Evolutionary conservation across 2,888 invertebrate genomes (phyloP).

Genomic region (Cephus nigrinus): DNA sequence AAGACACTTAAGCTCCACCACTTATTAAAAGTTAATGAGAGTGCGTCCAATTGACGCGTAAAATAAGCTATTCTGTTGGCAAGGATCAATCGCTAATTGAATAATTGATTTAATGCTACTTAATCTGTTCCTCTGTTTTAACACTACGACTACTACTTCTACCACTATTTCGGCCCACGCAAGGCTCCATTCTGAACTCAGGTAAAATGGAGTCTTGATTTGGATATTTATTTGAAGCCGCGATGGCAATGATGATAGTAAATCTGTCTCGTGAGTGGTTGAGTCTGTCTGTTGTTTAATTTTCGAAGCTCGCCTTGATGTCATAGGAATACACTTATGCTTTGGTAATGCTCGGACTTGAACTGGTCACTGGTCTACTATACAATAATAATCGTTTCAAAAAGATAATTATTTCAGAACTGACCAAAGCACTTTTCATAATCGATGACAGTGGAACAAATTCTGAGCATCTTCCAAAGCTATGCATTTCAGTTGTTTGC

Average conservation of each 20-base stretch:
- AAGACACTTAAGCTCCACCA: slow-evolving; percentile 54
- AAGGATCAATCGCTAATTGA: slow-evolving; percentile 27
- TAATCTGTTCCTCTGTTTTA: slow-evolving; percentile 62
- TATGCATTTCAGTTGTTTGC: neutral
- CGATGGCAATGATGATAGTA: slow-evolving; percentile 51
- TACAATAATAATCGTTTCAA: neutral
- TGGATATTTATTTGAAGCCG: slow-evolving; percentile 52
- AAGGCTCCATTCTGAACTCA: slow-evolving; percentile 85
- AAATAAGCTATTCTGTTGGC: slow-evolving; percentile 23
- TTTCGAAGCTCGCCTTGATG: slow-evolving; percentile 39
- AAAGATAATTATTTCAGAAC: neutral
- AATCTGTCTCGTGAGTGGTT: slow-evolving; percentile 61
- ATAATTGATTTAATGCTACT: slow-evolving; percentile 34
- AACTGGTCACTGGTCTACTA: neutral
- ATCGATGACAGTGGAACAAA: neutral
- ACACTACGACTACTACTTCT: slow-evolving; percentile 57
- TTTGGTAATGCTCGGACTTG: neutral
- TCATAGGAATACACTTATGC: slow-evolving; percentile 8
- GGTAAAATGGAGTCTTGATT: slow-evolving; percentile 80
- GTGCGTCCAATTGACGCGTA: slow-evolving; percentile 23
- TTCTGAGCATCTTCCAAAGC: neutral
- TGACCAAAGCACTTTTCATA: neutral
- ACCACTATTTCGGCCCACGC: slow-evolving; percentile 74
- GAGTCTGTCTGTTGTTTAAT: slow-evolving; percentile 57
- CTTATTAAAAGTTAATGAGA: slow-evolving; percentile 39